These are phyloP conservation scores for Acleris emargana DNA, from an alignment of 2,888 invertebrate genomes.

Conservation along the genomic window DNA sequence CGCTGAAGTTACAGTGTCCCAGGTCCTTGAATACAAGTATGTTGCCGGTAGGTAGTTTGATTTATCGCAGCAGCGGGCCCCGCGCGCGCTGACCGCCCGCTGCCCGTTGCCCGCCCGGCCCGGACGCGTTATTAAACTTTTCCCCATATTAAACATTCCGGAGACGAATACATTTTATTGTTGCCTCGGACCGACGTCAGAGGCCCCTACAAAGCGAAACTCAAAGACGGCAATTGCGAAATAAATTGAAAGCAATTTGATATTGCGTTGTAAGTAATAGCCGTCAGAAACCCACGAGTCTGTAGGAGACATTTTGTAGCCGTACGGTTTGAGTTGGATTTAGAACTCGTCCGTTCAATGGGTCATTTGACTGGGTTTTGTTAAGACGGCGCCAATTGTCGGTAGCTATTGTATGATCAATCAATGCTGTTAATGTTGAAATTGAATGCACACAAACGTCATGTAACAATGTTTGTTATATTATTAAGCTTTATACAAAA, in stretches of 20 bases:
- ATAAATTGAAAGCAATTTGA: conserved; percentile 84
- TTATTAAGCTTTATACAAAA: too few species aligned
- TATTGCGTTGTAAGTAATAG: conserved; percentile 84
- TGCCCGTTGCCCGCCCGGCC: conserved; percentile 51
- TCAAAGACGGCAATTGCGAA: conserved; percentile 84
- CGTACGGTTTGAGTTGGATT: conserved; percentile 61
- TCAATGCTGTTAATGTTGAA: conserved; percentile 8
- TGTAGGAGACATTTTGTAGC: conserved; percentile 71
- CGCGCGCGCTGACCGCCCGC: conserved; percentile 64
- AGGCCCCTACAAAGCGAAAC: conserved; percentile 83
- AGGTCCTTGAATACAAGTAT: conserved; percentile 63
- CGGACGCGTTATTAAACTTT: conserved; percentile 85
- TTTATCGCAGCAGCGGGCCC: conserved; percentile 74
- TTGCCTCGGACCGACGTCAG: conserved; percentile 83
- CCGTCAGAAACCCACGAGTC: conserved; percentile 74
- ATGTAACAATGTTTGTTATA: too few species aligned
- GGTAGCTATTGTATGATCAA: conserved; percentile 8
- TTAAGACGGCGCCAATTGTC: conserved; percentile 13
- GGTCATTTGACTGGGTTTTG: conserved; percentile 60
- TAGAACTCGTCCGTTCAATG: conserved; percentile 60
- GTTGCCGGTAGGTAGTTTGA: conserved; percentile 81
- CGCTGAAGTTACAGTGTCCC: too few species aligned
- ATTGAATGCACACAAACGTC: neutral
- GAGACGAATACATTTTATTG: conserved; percentile 85
- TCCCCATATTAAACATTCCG: conserved; percentile 85